Evolutionary conservation across 2,888 invertebrate genomes (phyloP).

Genomic region (Hipparchia sbordonii): DNA sequence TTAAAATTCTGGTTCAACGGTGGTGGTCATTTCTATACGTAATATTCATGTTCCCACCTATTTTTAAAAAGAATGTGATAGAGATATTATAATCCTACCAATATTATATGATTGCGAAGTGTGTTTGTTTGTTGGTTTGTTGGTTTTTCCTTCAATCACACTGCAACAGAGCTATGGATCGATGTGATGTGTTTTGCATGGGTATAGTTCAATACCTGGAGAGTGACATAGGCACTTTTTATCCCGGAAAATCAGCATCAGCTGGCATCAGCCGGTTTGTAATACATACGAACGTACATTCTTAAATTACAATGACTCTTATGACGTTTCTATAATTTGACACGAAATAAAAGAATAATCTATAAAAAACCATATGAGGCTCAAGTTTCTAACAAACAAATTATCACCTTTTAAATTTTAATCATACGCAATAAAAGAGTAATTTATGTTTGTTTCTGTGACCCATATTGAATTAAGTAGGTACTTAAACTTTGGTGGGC

Average conservation of each 20-base stretch:
- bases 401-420: background rate
- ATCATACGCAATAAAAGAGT: conserved; percentile 1
- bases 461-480: background rate
- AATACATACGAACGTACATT: too few relatives aligned
- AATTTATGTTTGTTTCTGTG: background rate
- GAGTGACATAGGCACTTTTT: too few relatives aligned
- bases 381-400: conserved; percentile 5
- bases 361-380: background rate
- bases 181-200: too few relatives aligned
- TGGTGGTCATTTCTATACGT: too few relatives aligned
- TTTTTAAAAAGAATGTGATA: background rate
- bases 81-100: background rate
- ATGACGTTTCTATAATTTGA: background rate
- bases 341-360: background rate
- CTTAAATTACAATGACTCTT: too few relatives aligned
- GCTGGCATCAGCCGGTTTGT: background rate
- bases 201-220: too few relatives aligned
- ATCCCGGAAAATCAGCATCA: too few relatives aligned
- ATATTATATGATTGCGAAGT: too few relatives aligned
- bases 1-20: background rate
- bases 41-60: background rate
- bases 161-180: too few relatives aligned
- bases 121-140: too few relatives aligned
- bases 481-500: too few relatives aligned
- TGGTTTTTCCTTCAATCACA: too few relatives aligned